Percentiles rank a stretch among this genome's conserved stretches.
Conservation (phyloP, 2,888 invertebrate genomes). For the Ptycholaimellus sp. region DNA sequence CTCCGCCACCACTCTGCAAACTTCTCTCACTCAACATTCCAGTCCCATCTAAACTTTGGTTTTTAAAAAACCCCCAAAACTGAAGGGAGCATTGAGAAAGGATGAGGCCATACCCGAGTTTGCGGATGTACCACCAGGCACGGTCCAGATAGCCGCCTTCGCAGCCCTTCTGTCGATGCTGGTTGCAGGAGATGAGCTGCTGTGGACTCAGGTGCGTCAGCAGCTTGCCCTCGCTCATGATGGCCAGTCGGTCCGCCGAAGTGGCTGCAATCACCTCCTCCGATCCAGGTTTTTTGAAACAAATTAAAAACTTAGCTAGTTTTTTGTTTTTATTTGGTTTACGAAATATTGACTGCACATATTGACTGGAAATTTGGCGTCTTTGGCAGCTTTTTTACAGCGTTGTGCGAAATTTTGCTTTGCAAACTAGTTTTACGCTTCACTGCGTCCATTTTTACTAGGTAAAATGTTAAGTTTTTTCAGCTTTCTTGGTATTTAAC, state of each 20-base stretch:
- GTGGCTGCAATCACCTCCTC: slow-evolving; percentile 11
- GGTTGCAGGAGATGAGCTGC: slow-evolving; percentile 60
- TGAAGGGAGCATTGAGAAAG: background rate
- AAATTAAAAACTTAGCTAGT: too few relatives aligned
- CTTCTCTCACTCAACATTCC: background rate
- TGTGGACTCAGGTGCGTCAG: slow-evolving; percentile 50
- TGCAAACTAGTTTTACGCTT: too few relatives aligned
- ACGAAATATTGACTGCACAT: too few relatives aligned
- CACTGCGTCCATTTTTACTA: too few relatives aligned
- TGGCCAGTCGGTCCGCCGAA: slow-evolving; percentile 40
- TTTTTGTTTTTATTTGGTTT: too few relatives aligned
- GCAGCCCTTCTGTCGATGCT: slow-evolving; percentile 51
- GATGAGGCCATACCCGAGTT: slow-evolving; percentile 34
- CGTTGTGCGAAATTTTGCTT: too few relatives aligned
- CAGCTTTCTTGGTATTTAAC: too few relatives aligned
- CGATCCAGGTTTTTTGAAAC: too few relatives aligned
- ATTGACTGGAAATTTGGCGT: too few relatives aligned
- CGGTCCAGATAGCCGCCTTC: slow-evolving; percentile 63
- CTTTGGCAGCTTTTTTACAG: too few relatives aligned
- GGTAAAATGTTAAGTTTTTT: too few relatives aligned
- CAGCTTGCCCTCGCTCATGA: slow-evolving; percentile 57
- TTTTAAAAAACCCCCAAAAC: slow-evolving; percentile 2
- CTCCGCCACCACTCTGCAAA: slow-evolving; percentile 51
- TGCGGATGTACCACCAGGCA: slow-evolving; percentile 66
- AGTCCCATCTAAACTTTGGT: background rate